Conservation (phyloP, 2,797 vertebrate genomes). For the Huso huso region DNA sequence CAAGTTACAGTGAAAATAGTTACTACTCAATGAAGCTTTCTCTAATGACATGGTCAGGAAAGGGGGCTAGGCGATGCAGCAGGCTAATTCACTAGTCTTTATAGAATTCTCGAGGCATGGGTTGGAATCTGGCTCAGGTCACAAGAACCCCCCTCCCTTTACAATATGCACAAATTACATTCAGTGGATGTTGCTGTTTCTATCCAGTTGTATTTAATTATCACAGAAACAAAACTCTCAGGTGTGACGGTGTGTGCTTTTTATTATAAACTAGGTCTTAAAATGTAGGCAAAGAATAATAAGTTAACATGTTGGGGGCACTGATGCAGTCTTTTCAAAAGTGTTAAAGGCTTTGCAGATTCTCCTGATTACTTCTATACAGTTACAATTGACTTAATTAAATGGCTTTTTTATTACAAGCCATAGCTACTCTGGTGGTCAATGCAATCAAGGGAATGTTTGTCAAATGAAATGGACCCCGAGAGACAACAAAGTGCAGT, state of each 20-base stretch:
- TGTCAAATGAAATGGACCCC: constrained; percentile 16
- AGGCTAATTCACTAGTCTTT: no score
- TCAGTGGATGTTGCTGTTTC: no score
- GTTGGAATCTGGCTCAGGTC: no score
- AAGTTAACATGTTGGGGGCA: constrained; percentile 22
- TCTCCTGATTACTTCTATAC: constrained; percentile 9
- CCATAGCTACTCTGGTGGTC: neutral
- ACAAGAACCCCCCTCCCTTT: no score
- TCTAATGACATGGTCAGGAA: no score
- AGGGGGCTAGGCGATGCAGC: no score
- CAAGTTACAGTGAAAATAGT: no score
- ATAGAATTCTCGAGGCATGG: no score
- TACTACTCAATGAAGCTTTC: no score
- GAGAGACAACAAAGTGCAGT: neutral
- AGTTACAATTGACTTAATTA: constrained; percentile 21
- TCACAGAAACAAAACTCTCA: no score
- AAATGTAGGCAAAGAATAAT: constrained; percentile 11
- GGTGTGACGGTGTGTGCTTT: neutral
- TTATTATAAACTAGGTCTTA: neutral
- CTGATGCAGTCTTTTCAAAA: neutral
- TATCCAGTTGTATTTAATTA: no score
- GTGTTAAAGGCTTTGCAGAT: neutral
- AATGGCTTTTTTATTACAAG: constrained; percentile 24
- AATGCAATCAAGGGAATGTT: constrained; percentile 13
- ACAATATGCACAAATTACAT: no score